Evolutionary conservation across 2,113 vertebrate genomes (phyloP), one percentile per base, ranked within the genome.

Genomic region (Narcine bancroftii): DNA sequence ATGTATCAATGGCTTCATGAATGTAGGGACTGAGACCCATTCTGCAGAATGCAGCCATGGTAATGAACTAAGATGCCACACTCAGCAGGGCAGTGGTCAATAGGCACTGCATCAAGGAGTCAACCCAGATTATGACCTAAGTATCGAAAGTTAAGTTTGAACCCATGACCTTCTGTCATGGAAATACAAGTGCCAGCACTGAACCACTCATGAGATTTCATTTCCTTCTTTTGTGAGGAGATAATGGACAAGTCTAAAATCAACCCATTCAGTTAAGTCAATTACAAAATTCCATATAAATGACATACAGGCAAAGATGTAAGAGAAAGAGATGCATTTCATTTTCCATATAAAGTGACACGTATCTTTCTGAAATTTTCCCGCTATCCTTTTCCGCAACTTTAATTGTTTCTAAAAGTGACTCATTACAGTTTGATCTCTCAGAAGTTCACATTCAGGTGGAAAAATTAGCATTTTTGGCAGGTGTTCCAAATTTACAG

Each of bases 211-310:
- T 36, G 53, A 36, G 13, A 60, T n/a, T n/a, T 60, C 56, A 19
- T 87, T 87, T 39, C 6, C 53, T 60, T n/a, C 53, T 36, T 63
- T 60, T 87, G 81, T 60, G 10, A 75, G 11, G n/a, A 75, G 6
- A n/a, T n/a, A 83, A 83, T 83, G 26, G 53, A 29, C 26, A 83
- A 50, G 33, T 53, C 47, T 33, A 83, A 83, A 87, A 87, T 87
- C 17, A 36, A n/a, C 53, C 53, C 7, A 87, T 60, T 60, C 81
- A 60, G 13, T 53, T 7, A 7, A 60, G 33, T 87, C 5, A 17
- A 21, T 87, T 87, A 53, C 60, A 63, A 56, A 36, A 60, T 87
- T 87, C 81, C 53, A 87, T 21, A 56, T 15, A 7, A 6, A 33
- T 85, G 10, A 56, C 15, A 19, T 36, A 33, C 2, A 87, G 17